Evolutionary conservation across 1,140 invertebrate genomes (phyloP), one percentile per base, ranked within the genome.

Genomic region (Atta texana): DNA sequence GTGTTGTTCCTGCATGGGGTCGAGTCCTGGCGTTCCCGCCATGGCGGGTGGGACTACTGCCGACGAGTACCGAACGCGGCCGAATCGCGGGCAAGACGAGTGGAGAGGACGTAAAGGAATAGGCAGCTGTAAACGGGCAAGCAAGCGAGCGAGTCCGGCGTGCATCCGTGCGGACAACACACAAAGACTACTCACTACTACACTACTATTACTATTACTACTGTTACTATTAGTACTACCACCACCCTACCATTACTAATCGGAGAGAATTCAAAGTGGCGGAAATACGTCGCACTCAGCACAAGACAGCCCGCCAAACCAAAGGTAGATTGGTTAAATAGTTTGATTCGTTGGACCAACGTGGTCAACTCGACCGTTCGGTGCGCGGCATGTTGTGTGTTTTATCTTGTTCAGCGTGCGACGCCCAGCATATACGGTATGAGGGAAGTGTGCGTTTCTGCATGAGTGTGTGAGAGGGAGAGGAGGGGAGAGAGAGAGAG

Each of bases 301-400:
- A 95, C 94, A 93, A 93, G 92, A 91, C 93, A 93, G 93, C 92
- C 93, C 93, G 94, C 93, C 87, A 88, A 95, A 94, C 95, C 94
- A 95, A 95, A 95, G 94, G 94, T 95, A 82, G 24, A 82, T 55
- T 44, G 7, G 8, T 44, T 44, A 44, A 8, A 71, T 88, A 82
- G 89, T 86, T 87, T 88, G 31, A 12, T 63, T 80, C 68, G 74
- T 84, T 75, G 39, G 39, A 44, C 39, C 39, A 44, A 10, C 8
- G 10, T 44, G 10, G 39, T 44, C 39, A 44, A 44, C 8, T 1
- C 39, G 8, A 1, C 39, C 0, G 39, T 44, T 8, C 39, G 31
- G 31, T 10, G 39, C 39, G 39, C 39, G 53, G 34, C 72, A 63
- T 31, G 55, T 24, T 39, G 64, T 76, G 55, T 76, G 55, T 81